A percentile compares a stretch with the other conserved stretches of the same genome.
Conservation (phyloP, 2,797 vertebrate species). For the Tamandua tetradactyla region DNA sequence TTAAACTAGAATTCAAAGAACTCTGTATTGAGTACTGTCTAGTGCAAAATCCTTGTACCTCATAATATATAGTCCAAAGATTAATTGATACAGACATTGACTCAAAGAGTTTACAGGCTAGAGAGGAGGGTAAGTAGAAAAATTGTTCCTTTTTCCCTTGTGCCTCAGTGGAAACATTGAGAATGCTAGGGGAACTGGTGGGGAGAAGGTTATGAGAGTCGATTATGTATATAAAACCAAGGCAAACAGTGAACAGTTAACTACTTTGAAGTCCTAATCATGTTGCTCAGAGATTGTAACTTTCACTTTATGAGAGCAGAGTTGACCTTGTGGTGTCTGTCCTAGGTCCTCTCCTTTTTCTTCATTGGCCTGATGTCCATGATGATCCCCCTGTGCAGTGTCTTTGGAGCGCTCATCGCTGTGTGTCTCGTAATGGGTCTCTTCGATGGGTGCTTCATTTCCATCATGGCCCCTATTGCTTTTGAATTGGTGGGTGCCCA, state of each 20-base stretch:
- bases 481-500: constrained; percentile 94
- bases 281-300: background rate
- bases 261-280: background rate
- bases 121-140: background rate
- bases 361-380: constrained; percentile 97
- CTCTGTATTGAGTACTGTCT: background rate
- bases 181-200: background rate
- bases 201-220: background rate
- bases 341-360: constrained; percentile 94
- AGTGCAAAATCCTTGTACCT: background rate
- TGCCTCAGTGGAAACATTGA: background rate
- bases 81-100: background rate
- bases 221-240: background rate
- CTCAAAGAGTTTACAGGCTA: background rate
- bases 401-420: constrained; percentile 92
- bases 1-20: background rate
- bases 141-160: background rate
- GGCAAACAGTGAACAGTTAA: background rate
- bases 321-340: constrained; percentile 48
- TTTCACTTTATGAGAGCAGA: background rate
- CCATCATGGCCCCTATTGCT: constrained; percentile 98
- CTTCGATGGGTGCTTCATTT: constrained; percentile 98
- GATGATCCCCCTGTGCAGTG: constrained; percentile 94
- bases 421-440: constrained; percentile 98
- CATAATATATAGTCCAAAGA: background rate